Evolutionary conservation across 2,113 vertebrate genomes (phyloP).

Genomic region (Zosterops hypoxanthus): DNA sequence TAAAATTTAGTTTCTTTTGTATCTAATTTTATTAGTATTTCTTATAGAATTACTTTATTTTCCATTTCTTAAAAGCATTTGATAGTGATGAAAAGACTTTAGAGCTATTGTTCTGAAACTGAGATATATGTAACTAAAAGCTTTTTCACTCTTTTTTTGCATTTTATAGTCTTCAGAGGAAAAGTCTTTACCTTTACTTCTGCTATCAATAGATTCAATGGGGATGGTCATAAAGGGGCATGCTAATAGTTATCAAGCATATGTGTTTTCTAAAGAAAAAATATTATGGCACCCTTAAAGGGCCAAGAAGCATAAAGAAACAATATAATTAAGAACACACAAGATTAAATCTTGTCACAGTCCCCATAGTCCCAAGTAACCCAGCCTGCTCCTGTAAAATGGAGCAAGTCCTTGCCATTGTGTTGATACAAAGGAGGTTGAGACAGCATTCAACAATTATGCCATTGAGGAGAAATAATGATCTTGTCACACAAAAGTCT

Average conservation of each 20-base stretch:
- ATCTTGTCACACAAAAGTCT: not conserved
- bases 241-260: not conserved
- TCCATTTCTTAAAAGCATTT: not conserved
- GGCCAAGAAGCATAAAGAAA: not conserved
- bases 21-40: not conserved
- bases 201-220: not conserved
- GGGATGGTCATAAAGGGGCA: not conserved
- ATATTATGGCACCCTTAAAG: not conserved
- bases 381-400: not conserved
- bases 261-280: not conserved
- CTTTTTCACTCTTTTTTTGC: not conserved
- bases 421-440: not conserved
- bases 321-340: rapidly evolving
- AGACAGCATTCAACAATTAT: not conserved
- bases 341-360: not conserved
- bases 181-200: not conserved
- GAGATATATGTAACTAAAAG: not conserved
- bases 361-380: not conserved
- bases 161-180: not conserved
- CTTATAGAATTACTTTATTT: not conserved
- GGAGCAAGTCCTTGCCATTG: not conserved
- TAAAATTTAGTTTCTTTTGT: not conserved
- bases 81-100: not conserved
- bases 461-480: not conserved
- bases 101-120: not conserved